Evolutionary conservation across 2,888 invertebrate species (phyloP), one percentile per base, ranked within the genome.

Genomic region (Merodon equestris): DNA sequence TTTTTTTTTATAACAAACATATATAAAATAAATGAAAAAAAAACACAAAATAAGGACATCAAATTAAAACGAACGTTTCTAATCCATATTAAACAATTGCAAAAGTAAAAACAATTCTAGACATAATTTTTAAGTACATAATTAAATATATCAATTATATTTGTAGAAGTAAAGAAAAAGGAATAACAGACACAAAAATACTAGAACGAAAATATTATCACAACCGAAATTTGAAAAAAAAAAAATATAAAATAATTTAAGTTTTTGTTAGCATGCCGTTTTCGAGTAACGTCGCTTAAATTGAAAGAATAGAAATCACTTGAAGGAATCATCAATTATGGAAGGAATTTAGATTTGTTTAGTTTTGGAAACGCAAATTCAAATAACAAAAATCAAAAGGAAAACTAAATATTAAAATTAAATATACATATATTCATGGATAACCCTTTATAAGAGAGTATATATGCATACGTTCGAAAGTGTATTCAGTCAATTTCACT

Each of bases 71-170:
- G 48, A 50, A 60, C 64, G 60, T 51, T 67, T 76, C 64, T 67
- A 72, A 77, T 57, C 72, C 61, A 77, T 58, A 67, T 50, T 76
- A 56, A 72, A 66, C 67, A 57, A 68, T 64, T 63, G 73, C 61
- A 73, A 63, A 19, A 56, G 73, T 58, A 73, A 56, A 79, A 64
- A 73, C 50, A 73, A 79, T 53, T 74, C 73, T 74, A 79, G 60
- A 74, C 58, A 70, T 79, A 74, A 79, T 79, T 68, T n/a, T 67
- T 79, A 68, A 79, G 73, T 68, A 56, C 63, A 74, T 67, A 68
- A 53, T 70, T 48, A 72, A 68, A 61, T 15, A 60, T 76, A 71
- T 71, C 66, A 72, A 72, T 77, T 79, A 79, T 73, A 73, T 73
- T 79, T 73, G 67, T 79, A 79, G 73, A 64, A 56, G 56, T 58